Percentiles rank a stretch among this genome's conserved stretches.
Evolutionary conservation across 2,888 invertebrate genomes (phyloP).

Genomic region (Formica aserva): DNA sequence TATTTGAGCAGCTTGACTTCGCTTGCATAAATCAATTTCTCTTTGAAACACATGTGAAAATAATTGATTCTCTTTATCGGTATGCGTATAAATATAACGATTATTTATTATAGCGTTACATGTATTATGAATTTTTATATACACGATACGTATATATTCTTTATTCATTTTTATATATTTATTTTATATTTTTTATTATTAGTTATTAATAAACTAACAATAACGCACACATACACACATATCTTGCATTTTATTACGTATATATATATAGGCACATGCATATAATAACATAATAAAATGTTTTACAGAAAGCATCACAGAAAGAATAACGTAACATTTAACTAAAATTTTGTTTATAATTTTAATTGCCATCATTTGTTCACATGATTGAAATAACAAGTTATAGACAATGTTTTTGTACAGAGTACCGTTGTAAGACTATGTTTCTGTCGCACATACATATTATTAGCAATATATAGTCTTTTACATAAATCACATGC

Average conservation of each 20-base stretch:
- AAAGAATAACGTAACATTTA: neutral
- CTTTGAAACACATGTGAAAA: neutral
- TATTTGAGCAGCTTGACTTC: neutral
- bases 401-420: slow-evolving; percentile 6
- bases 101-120: neutral
- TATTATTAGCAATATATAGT: slow-evolving; percentile 20
- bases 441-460: neutral
- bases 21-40: neutral
- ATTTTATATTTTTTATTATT: slow-evolving; percentile 1
- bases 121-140: neutral
- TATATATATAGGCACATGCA: neutral
- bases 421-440: neutral
- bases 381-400: slow-evolving; percentile 2
- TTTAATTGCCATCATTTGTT: neutral
- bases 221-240: neutral
- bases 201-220: neutral
- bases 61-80: neutral
- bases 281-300: neutral
- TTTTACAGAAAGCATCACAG: neutral
- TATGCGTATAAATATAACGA: neutral
- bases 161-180: neutral
- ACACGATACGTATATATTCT: neutral
- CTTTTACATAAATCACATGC: neutral
- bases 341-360: slow-evolving; percentile 7
- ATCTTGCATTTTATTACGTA: slow-evolving; percentile 13